These are phyloP conservation scores for Propsilocerus akamusi DNA, from an alignment of 1,140 invertebrate species.

Conservation along the genomic window DNA sequence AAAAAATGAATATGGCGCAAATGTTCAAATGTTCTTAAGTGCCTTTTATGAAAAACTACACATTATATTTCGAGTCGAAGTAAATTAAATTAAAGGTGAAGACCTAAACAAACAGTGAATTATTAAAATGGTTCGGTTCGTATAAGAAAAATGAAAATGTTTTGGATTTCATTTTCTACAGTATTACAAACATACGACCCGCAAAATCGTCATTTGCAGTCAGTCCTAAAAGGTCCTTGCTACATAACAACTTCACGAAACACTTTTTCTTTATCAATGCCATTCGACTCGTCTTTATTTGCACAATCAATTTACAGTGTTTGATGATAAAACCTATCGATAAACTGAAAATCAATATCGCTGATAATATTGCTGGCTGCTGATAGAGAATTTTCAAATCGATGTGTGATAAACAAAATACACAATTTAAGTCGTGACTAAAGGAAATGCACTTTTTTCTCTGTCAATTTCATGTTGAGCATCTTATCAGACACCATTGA, in stretches of 20 bases:
- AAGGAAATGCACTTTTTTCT: not conserved
- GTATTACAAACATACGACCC: too few species aligned
- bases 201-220: too few species aligned
- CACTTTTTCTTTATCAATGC: too few species aligned
- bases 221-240: too few species aligned
- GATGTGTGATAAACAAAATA: not conserved
- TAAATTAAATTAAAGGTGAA: constrained; percentile 1
- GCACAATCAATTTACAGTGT: constrained; percentile 3
- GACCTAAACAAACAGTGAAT: not conserved
- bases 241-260: too few species aligned
- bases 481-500: too few species aligned
- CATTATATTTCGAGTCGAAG: not conserved
- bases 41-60: not conserved
- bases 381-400: not conserved
- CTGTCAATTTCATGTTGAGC: too few species aligned
- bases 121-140: too few species aligned
- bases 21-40: not conserved
- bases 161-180: too few species aligned
- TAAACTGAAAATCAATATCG: not conserved
- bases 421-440: too few species aligned
- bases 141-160: too few species aligned
- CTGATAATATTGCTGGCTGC: not conserved
- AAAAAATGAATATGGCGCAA: not conserved
- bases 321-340: not conserved
- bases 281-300: constrained; percentile 4